phyloP scores from a whole-genome alignment of 2,888 invertebrate species.

The Papilio protenor region DNA sequence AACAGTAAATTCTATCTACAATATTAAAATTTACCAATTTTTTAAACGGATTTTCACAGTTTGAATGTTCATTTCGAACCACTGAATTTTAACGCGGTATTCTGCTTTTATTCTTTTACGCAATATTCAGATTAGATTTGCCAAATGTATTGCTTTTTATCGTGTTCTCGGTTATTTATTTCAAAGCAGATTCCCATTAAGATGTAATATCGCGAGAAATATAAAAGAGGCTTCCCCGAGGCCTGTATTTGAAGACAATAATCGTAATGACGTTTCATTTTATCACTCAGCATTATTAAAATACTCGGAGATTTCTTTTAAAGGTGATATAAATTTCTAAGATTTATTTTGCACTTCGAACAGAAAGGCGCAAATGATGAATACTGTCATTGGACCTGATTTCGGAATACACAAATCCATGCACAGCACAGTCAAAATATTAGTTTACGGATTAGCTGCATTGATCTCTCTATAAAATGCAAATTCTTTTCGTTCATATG shows the following conservation, averaged over 20 bases:
- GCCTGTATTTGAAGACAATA: slow-evolving; percentile 14
- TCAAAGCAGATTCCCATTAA: slow-evolving; percentile 19
- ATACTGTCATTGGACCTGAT: neutral
- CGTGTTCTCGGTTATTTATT: slow-evolving; percentile 15
- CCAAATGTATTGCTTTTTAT: slow-evolving; percentile 19
- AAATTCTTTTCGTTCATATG: neutral
- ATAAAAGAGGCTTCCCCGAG: slow-evolving; percentile 7
- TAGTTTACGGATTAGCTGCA: neutral
- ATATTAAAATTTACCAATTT: neutral
- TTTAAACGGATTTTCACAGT: neutral
- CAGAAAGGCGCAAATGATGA: neutral
- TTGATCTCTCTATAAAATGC: neutral
- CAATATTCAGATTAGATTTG: slow-evolving; percentile 12
- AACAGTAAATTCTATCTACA: neutral
- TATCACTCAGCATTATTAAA: slow-evolving; percentile 4
- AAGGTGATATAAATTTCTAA: neutral
- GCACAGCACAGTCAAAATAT: neutral
- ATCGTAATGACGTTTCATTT: slow-evolving; percentile 14
- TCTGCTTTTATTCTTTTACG: slow-evolving; percentile 1
- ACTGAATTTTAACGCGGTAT: neutral
- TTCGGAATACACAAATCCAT: neutral
- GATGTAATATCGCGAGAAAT: slow-evolving; percentile 7
- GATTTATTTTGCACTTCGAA: neutral
- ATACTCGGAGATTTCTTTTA: neutral
- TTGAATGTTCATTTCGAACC: slow-evolving; percentile 7